phyloP scores from a whole-genome alignment of 2,797 vertebrate species.

The Serranus cabrilla region DNA sequence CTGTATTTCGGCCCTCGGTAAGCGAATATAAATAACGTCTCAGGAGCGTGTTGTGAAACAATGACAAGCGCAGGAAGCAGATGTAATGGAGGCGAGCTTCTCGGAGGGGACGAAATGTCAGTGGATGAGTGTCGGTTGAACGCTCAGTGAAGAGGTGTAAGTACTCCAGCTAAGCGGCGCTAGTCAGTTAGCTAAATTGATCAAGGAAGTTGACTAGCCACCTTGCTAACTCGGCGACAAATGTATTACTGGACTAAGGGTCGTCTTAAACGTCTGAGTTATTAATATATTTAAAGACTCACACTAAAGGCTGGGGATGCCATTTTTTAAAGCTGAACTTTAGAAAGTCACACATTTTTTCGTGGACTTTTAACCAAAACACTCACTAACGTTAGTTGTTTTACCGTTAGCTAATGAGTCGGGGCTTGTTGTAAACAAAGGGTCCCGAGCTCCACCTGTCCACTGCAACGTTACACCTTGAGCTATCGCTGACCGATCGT shows the following conservation, averaged over 20 bases:
- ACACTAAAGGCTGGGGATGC: background rate
- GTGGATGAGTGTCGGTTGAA: conserved; percentile 31
- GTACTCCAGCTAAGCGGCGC: conserved; percentile 48
- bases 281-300: conserved; percentile 11
- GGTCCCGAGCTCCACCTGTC: conserved; percentile 38
- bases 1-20: conserved; percentile 51
- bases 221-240: conserved; percentile 53
- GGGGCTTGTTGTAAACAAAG: conserved; percentile 81
- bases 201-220: conserved; percentile 78
- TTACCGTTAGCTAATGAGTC: conserved; percentile 50
- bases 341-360: background rate
- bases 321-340: background rate
- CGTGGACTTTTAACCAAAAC: conserved; percentile 10
- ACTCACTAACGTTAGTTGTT: conserved; percentile 19
- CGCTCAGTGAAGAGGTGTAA: conserved; percentile 39
- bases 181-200: conserved; percentile 62
- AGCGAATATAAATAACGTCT: conserved; percentile 39
- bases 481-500: background rate
- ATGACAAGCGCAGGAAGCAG: conserved; percentile 47
- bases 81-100: conserved; percentile 28
- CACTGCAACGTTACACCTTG: conserved; percentile 4
- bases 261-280: conserved; percentile 36
- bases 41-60: conserved; percentile 35
- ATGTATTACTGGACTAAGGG: conserved; percentile 60
- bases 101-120: conserved; percentile 29